Evolutionary conservation across 2,888 invertebrate species (phyloP), one percentile per base, ranked within the genome.

Genomic region (Parascotia fuliginaria): DNA sequence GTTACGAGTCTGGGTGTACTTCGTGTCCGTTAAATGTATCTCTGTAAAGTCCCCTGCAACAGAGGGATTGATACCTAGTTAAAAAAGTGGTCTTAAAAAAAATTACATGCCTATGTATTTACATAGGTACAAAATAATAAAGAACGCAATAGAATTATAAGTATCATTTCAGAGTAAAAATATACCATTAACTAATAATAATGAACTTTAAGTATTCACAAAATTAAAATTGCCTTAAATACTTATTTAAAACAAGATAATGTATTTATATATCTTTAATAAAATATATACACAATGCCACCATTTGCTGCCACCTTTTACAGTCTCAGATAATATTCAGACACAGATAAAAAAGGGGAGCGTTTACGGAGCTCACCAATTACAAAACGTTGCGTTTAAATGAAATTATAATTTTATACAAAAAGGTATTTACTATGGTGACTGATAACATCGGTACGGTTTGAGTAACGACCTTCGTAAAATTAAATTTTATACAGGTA

Each of bases 351-450:
- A 73, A 65, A 70, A 65, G 59, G 56, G 53, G 49, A 59, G 43
- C 64, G 59, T 69, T 68, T 58, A 71, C 64, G 61, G 62, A 65
- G 60, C 68, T 55, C 54, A 55, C 70, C 75, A 78, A 77, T 81
- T 80, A 79, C 66, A 65, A 65, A 51, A 46, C 42, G 36, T 51
- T 60, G 55, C 60, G 64, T 73, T 77, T 68, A 72, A 77, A 80
- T 77, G 51, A 75, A 78, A 79, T 81, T 76, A 81, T 77, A 77
- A 79, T 79, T 75, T 79, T 73, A 76, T 74, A 70, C 71, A 62
- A 61, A 51, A 56, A 52, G 62, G 69, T 70, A 76, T 74, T 75
- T 74, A 77, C 73, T 77, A 62, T 55, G 60, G 57, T 49, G 29
- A 47, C 39, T 51, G 78, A 77, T 75, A 70, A 55, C 54, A 79